A percentile compares a stretch with the other conserved stretches of the same genome.
Conservation (phyloP, 2,888 invertebrate species). For the Polyploca ridens region DNA sequence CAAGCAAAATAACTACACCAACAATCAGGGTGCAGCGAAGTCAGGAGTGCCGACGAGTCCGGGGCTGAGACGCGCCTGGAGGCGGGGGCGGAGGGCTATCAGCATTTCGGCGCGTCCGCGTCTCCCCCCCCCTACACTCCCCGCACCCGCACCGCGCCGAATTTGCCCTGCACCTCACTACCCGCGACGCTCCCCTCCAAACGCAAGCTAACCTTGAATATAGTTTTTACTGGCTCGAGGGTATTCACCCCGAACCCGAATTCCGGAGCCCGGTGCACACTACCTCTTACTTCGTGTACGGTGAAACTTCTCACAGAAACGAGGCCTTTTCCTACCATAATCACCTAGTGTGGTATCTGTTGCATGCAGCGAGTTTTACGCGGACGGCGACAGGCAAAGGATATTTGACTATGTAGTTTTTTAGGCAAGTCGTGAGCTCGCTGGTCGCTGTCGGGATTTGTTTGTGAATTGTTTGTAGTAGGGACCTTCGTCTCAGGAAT, state of each 20-base stretch:
- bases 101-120: slow-evolving; percentile 82
- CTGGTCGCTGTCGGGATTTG: slow-evolving; percentile 65
- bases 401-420: slow-evolving; percentile 80
- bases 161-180: slow-evolving; percentile 76
- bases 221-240: slow-evolving; percentile 83
- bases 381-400: slow-evolving; percentile 72
- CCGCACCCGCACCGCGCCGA: slow-evolving; percentile 60
- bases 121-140: slow-evolving; percentile 43
- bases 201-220: slow-evolving; percentile 82
- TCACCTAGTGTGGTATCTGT: slow-evolving; percentile 52
- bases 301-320: slow-evolving; percentile 64
- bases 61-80: slow-evolving; percentile 37
- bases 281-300: slow-evolving; percentile 53
- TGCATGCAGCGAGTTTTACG: slow-evolving; percentile 63
- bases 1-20: neutral
- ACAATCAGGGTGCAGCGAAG: slow-evolving; percentile 54
- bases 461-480: slow-evolving; percentile 61
- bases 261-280: slow-evolving; percentile 76
- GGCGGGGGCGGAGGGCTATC: slow-evolving; percentile 68
- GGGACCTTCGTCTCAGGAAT: slow-evolving; percentile 53
- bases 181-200: slow-evolving; percentile 79
- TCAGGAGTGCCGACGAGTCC: slow-evolving; percentile 41
- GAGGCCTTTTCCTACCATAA: slow-evolving; percentile 37
- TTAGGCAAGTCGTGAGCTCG: slow-evolving; percentile 71
- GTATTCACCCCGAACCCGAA: slow-evolving; percentile 84